Base-by-base conservation (phyloP, 2,113 vertebrate genomes). In the Aleadryas rufinucha region DNA sequence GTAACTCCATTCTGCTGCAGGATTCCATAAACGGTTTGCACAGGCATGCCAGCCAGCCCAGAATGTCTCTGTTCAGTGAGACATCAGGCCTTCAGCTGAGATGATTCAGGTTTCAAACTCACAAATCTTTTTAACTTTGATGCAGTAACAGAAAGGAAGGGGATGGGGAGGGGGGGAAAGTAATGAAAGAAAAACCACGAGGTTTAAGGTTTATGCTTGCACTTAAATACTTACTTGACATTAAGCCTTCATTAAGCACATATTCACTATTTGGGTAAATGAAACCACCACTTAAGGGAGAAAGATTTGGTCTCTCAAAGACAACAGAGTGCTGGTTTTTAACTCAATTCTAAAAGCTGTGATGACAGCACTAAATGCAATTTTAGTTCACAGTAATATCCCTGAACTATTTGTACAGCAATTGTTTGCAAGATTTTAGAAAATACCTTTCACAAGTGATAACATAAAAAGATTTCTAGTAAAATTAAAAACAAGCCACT, bases 131-230 rank as follows among this genome's bases (percentile, higher is more conserved):
- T 16, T 10, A 61, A 49, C 23, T 75, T 63, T 64, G 37, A 68
- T 44, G 77, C 19, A 82, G 4, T 54, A 81, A 53, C 10, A 63
- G 60, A n/a, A 92, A 22, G 26, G 13, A 39, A n/a, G 13, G 7
- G 4, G 3, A 28, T 4, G 10, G 2, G 6, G 6, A 3, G 16
- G 5, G 1, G 1, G 5, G 18, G 3, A 1, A 11, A 12, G 10
- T 17, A 31, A 8, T 31, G 19, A 23, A 44, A 61, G 3, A 5
- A 11, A 23, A 6, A 0, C 3, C 21, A 74, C 21, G 13, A 78
- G n/a, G 10, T 53, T 87, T 53, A n/a, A 31, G 14, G 14, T 66
- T 77, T 82, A 37, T 49, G 13, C 23, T 89, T 79, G 35, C 26
- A 79, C 4, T 68, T 68, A 68, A 91, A 76, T 44, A 45, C 4